A percentile compares a stretch with the other conserved stretches of the same genome.
Conservation (phyloP, 2,113 vertebrate genomes). For the Rhabdornis inornatus region DNA sequence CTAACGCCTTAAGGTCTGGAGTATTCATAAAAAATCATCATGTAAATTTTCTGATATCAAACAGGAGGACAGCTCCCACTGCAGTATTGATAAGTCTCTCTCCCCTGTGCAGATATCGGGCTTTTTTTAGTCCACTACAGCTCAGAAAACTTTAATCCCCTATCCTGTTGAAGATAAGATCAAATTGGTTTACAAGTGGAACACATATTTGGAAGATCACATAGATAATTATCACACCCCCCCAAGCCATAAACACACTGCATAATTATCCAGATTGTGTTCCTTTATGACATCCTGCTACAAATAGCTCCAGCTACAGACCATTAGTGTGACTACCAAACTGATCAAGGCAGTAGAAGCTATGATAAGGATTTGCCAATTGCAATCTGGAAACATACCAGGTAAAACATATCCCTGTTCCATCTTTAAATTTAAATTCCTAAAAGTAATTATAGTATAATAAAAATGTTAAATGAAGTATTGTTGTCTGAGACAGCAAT, state of each 20-base stretch:
- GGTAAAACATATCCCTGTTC: too few species aligned
- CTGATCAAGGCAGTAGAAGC: background rate
- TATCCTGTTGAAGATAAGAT: background rate
- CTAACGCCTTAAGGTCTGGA: background rate
- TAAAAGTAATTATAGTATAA: background rate
- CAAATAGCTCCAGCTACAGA: background rate
- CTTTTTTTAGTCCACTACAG: background rate
- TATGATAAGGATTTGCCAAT: background rate
- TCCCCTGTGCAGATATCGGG: background rate
- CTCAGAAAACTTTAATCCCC: background rate
- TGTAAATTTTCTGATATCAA: background rate
- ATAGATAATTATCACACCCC: background rate
- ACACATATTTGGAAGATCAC: background rate
- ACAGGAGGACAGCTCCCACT: background rate
- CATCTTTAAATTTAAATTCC: background rate
- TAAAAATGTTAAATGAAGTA: background rate
- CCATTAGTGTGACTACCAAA: background rate
- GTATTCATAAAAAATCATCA: background rate
- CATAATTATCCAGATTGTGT: background rate
- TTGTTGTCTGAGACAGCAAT: background rate
- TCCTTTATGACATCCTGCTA: background rate
- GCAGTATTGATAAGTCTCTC: background rate
- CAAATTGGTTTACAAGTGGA: background rate
- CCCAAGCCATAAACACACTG: background rate
- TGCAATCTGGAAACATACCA: background rate